Conservation (phyloP, 1,140 invertebrate species). For the Diorhabda elongata region DNA sequence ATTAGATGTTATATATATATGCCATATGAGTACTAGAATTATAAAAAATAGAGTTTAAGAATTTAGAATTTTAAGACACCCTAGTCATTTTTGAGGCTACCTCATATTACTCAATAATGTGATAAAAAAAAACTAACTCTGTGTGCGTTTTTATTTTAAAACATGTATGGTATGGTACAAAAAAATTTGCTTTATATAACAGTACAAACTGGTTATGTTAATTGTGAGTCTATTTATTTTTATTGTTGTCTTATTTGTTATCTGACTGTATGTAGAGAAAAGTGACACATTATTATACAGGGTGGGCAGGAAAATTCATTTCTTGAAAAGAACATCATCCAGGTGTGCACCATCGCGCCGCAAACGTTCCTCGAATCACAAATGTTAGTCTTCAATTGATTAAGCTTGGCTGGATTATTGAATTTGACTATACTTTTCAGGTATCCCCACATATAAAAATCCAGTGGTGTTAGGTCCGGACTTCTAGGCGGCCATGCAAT, state of each 20-base stretch:
- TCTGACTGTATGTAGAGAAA: too few species aligned
- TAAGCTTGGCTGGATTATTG: too few species aligned
- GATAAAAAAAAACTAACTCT: background rate
- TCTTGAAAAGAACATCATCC: too few species aligned
- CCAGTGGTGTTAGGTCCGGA: too few species aligned
- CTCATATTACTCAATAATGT: background rate
- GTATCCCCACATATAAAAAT: too few species aligned
- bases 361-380: too few species aligned
- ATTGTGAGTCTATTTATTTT: background rate
- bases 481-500: too few species aligned
- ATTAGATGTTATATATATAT: background rate
- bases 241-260: background rate
- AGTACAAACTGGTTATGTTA: background rate
- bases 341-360: too few species aligned
- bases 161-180: conserved; percentile 2
- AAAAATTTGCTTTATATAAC: background rate
- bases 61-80: background rate
- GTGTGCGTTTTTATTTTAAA: background rate
- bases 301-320: too few species aligned
- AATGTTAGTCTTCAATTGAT: too few species aligned
- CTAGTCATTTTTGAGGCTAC: conserved; percentile 1
- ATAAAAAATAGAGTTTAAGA: background rate
- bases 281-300: too few species aligned
- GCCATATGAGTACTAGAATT: background rate
- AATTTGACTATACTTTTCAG: too few species aligned